Evolutionary conservation across 2,113 vertebrate genomes (phyloP), one percentile per base, ranked within the genome.

Genomic region (Leptosomus discolor): DNA sequence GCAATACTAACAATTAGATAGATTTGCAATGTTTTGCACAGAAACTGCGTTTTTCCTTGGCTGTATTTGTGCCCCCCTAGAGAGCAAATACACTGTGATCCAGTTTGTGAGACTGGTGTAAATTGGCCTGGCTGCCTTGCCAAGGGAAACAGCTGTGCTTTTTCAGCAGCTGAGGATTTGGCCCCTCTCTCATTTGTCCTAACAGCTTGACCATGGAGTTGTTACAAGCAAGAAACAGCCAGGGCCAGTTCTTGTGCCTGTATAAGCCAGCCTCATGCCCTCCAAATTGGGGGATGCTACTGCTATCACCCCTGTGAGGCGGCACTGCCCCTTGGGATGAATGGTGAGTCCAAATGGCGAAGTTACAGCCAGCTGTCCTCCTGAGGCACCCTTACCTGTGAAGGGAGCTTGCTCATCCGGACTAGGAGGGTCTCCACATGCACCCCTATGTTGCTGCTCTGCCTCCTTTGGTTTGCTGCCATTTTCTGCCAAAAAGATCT

Each of bases 11-110:
- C 27, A 39, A 88, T 82, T 91, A 84, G 71, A 74, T 93, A 61
- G 69, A 95, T 89, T 87, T 82, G 48, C 45, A 71, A 8, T 45
- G 75, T 65, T 96, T 95, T 85, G 45, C 92, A 90, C 32, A 46
- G 73, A 95, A 95, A 41, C 45, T 15, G 12, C 12, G 4, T 61
- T 60, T 92, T 76, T 48, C 48, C 70, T 76, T 27, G 36, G 64
- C 76, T 89, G 5, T 12, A 23, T 45, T 84, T 5, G 0, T 67
- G 15, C 34, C 30, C 18, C 23, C 43, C 68, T 41, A 32, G 51
- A 91, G 61, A 74, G 67, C 50, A 43, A 83, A 53, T 6, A 61
- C 22, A 1, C 50, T 34, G 43, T 12, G 37, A n/a, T 64, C 34
- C 36, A 12, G 18, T 37, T 71, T 14, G 58, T 45, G 11, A 73